Conservation (phyloP, 2,888 invertebrate species). For the Drosophila paramelanica region DNA sequence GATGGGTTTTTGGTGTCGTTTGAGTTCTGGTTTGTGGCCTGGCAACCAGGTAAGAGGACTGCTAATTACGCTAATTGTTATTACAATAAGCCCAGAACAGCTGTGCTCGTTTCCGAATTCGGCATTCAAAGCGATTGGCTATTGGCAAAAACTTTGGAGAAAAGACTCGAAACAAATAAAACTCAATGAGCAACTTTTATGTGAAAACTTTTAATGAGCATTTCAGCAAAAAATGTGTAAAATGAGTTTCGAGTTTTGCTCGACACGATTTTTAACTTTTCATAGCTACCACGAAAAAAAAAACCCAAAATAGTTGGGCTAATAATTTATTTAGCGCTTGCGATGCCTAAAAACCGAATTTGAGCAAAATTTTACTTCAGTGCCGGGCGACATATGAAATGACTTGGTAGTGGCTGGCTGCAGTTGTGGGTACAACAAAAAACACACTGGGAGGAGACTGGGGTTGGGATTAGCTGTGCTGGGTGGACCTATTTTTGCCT, state of each 20-base stretch:
- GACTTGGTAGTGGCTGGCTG: conserved; percentile 33
- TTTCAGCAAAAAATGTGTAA: conserved; percentile 53
- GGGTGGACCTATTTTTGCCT: conserved; percentile 24
- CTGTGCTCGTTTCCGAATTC: conserved; percentile 2
- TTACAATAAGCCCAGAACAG: conserved; percentile 50
- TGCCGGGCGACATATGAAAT: conserved; percentile 22
- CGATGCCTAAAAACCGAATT: conserved; percentile 23
- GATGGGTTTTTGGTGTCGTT: conserved; percentile 33
- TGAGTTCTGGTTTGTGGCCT: conserved; percentile 19
- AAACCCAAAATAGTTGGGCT: conserved; percentile 29
- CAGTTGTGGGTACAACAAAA: conserved; percentile 36
- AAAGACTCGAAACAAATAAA: conserved; percentile 9
- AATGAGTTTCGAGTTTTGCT: conserved; percentile 35
- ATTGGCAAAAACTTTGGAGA: conserved; percentile 21
- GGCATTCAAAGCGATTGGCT: conserved; percentile 22
- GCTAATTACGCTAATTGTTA: conserved; percentile 69
- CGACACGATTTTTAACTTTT: conserved; percentile 20
- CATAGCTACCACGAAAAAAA: conserved; percentile 1
- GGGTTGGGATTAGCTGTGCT: background rate
- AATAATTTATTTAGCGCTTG: conserved; percentile 47
- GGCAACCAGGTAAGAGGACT: conserved; percentile 42
- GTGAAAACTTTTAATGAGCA: conserved; percentile 74
- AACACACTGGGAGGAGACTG: background rate
- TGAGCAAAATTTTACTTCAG: conserved; percentile 33
- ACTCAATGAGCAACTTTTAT: conserved; percentile 52